Evolutionary conservation across 2,888 invertebrate species (phyloP), one percentile per base, ranked within the genome.

Genomic region (Rhingia campestris): DNA sequence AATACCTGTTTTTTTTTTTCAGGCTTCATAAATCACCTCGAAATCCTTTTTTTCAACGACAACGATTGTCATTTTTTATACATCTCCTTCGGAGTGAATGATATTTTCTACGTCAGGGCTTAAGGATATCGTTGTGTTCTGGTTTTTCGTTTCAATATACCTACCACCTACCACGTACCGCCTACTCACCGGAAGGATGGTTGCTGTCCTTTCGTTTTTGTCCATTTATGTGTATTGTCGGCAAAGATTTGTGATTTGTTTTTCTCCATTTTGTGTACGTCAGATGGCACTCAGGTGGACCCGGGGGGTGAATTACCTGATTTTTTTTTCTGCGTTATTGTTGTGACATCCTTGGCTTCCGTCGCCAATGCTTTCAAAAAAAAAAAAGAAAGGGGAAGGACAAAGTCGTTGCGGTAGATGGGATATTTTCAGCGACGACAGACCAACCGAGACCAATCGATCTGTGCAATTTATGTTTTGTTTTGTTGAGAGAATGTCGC

Each of bases 401-500:
- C 39, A 70, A 66, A 58, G 67, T 45, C 43, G 54, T 37, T 51
- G n/a, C n/a, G 43, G 37, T 14, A 47, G 77, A 77, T 67, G 39
- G 54, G 37, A 63, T 66, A 72, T 66, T 66, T 49, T 53, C 9
- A 22, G 7, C 9, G 9, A 58, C n/a, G 51, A 73, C 30, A 49
- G 5, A 9, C 73, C 73, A 45, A 69, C 56, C 63, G 32, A 64
- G 53, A 79, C 73, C 79, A 74, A 82, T 79, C 82, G 82, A 82
- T 82, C 79, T 73, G 56, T 33, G 56, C 73, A 79, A 82, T 82
- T 77, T 82, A 82, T 82, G 77, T 63, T 73, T 77, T 77, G 79
- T 74, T 79, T 73, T 66, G 30, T 43, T 63, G 32, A n/a, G 49
- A 43, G 49, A 56, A 7, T 47, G 41, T 37, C 43, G 41, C 47